phyloP scores from a whole-genome alignment of 2,797 vertebrate genomes.

The Protosalanx chinensis region DNA sequence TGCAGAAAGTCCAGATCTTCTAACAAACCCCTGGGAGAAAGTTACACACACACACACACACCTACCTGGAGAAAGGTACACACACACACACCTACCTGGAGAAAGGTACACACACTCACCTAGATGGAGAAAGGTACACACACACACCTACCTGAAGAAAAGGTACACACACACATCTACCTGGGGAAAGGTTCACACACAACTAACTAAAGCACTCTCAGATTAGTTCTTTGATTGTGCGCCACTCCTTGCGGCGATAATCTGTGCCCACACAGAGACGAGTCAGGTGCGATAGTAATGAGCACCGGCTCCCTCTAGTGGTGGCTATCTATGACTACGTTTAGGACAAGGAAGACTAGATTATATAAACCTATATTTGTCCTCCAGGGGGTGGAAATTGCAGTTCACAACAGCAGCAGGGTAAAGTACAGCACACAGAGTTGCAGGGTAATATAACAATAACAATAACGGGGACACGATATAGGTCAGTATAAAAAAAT shows the following conservation, averaged over 20 bases:
- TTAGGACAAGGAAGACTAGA: constrained; percentile 82
- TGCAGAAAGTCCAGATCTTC: neutral
- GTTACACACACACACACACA: constrained; percentile 42
- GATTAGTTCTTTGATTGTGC: neutral
- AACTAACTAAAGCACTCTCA: neutral
- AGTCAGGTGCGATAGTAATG: neutral
- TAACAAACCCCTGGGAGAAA: neutral
- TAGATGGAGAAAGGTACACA: constrained; percentile 89
- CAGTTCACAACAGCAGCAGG: too few species aligned
- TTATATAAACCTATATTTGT: too few species aligned
- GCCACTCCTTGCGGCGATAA: neutral
- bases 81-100: neutral
- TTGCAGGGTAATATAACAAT: too few species aligned
- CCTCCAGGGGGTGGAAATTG: too few species aligned
- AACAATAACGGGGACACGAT: too few species aligned
- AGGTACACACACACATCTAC: too few species aligned
- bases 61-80: constrained; percentile 91
- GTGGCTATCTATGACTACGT: constrained; percentile 96
- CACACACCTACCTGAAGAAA: too few species aligned
- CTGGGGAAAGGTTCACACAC: neutral
- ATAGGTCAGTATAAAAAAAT: too few species aligned
- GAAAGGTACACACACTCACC: constrained; percentile 55
- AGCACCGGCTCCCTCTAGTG: constrained; percentile 69
- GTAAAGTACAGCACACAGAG: too few species aligned
- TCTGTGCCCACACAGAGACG: neutral